Base-by-base conservation (phyloP, 2,888 invertebrate species). In the Pediacus dermestoides region DNA sequence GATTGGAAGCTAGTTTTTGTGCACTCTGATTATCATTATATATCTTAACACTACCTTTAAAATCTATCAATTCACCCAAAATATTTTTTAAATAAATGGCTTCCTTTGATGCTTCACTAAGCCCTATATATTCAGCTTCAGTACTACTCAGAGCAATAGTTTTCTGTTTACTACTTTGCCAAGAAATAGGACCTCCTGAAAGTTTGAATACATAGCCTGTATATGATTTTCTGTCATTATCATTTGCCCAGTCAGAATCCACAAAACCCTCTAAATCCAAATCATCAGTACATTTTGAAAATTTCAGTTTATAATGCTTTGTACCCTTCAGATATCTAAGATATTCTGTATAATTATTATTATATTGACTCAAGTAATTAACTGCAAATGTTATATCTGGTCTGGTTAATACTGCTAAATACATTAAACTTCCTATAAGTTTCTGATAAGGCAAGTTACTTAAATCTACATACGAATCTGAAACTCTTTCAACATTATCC, bases 301-400 rank as follows among this genome's bases (percentile, higher is more conserved):
- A 18, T 8, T 6, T 8, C 8, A 18, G 8, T 4, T 8, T 8
- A 18, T 18, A 18, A 18, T 18, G 4, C 8, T 2, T 11, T 3
- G 27, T 37, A 1, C 15, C 16, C 9, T 32, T 32, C 7, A 37
- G 4, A 12, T 37, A 37, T n/a, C 13, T 32, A 2, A 37, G 11
- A 2, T 4, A 13, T 6, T 15, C 10, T 10, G 8, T 32, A 2
- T 16, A 27, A 18, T 36, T 39, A 11, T 31, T 26, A 16, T 37
- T 14, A 22, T 21, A 47, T 23, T 45, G 31, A 18, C 47, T 48
- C 4, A 49, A 48, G 14, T 37, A 34, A n/a, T 32, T 34, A 4
- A 49, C 47, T 18, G 53, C 48, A 30, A 22, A 55, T 4, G 42
- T 28, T 9, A 55, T 52, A 26, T 53, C 52, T 11, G 52, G 47